Percentiles rank a stretch among this genome's conserved stretches.
Evolutionary conservation across 2,113 vertebrate species (phyloP).

Genomic region (Malurus cyaneus): DNA sequence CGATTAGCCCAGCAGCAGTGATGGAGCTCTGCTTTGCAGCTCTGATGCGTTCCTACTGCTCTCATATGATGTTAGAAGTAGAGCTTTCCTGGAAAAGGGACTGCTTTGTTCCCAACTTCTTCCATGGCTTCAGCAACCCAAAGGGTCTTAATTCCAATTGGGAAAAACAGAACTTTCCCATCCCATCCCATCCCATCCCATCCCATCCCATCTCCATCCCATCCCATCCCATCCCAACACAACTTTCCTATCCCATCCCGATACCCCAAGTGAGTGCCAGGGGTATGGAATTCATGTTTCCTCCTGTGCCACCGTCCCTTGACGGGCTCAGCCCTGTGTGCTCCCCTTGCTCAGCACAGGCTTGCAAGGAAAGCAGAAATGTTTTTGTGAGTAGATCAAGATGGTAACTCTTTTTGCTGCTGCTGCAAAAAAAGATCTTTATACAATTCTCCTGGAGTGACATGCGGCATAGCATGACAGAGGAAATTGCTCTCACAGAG

Average conservation of each 20-base stretch:
- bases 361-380: not conserved
- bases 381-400: not conserved
- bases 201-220: too few relatives aligned
- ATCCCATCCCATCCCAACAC: not conserved
- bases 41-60: conserved; percentile 18
- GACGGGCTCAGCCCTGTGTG: accelerated
- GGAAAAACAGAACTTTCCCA: not conserved
- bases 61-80: not conserved
- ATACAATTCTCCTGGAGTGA: not conserved
- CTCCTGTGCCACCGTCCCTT: not conserved
- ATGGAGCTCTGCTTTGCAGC: not conserved
- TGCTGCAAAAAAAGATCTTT: not conserved
- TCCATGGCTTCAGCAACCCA: not conserved
- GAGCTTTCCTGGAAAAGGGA: conserved; percentile 40
- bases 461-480: not conserved
- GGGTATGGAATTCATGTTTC: not conserved
- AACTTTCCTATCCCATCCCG: not conserved
- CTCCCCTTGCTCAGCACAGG: accelerated
- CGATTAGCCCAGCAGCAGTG: not conserved
- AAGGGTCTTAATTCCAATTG: not conserved
- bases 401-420: not conserved
- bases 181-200: too few relatives aligned
- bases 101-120: conserved; percentile 3
- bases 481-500: not conserved
- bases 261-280: not conserved